Percentiles rank a stretch among this genome's conserved stretches.
These are phyloP conservation scores for Calcarius lapponicus DNA, from an alignment of 2,797 vertebrate genomes.

Conservation along the genomic window DNA sequence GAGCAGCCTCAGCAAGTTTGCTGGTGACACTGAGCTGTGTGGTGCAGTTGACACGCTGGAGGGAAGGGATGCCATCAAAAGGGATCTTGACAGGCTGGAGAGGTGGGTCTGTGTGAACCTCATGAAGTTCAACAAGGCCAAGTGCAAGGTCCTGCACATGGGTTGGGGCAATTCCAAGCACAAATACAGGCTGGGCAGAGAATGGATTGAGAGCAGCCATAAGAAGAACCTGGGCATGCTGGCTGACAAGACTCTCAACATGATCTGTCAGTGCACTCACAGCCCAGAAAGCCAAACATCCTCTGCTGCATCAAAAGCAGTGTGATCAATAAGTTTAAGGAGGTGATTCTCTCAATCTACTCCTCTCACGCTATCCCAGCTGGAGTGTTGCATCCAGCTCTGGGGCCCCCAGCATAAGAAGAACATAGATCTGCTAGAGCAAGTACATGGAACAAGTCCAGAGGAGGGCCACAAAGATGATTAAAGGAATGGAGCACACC, in stretches of 20 bases:
- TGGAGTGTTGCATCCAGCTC: not conserved
- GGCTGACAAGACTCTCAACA: not conserved
- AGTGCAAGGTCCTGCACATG: not conserved
- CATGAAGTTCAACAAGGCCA: not conserved
- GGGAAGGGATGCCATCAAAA: not conserved
- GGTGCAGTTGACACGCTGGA: fast-evolving
- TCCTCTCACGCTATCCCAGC: not conserved
- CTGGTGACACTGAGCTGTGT: not conserved
- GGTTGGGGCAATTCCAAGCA: not conserved
- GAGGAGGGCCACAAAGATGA: not conserved
- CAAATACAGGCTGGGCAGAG: not conserved
- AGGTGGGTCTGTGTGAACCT: not conserved
- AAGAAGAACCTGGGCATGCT: not conserved
- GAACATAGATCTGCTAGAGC: not conserved
- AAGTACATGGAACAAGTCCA: not conserved
- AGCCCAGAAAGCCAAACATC: not conserved
- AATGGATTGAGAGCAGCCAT: not conserved
- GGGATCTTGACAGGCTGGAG: not conserved
- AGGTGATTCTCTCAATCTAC: not conserved
- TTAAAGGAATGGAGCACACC: not conserved
- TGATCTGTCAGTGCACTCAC: not conserved
- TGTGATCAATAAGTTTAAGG: not conserved
- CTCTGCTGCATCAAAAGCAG: not conserved
- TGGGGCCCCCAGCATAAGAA: not conserved
- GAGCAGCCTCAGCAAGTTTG: not conserved